Evolutionary conservation across 2,888 invertebrate species (phyloP), one percentile per base, ranked within the genome.

Genomic region (Linyphia triangularis): DNA sequence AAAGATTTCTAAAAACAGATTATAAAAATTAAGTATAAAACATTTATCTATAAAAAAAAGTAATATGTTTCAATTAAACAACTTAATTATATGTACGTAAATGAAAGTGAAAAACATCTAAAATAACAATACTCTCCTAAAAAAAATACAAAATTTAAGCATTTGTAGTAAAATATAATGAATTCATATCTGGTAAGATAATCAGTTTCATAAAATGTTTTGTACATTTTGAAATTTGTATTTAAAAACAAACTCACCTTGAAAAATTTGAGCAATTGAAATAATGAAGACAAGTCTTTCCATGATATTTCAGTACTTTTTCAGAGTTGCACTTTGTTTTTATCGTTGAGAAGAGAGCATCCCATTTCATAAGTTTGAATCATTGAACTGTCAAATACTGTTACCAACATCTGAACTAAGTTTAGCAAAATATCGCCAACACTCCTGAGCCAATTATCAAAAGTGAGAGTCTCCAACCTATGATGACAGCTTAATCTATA

Each of bases 221-320:
- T n/a, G n/a, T n/a, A n/a, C n/a, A n/a, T n/a, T n/a, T n/a, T n/a
- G n/a, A n/a, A n/a, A n/a, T n/a, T n/a, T n/a, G n/a, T n/a, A n/a
- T n/a, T n/a, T 19, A 2, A 9, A 7, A 43, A 40, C 40, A 43
- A 10, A 37, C 86, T 86, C 69, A 86, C 86, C 86, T 73, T 81
- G 73, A 22, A 78, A 75, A 24, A 79, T 13, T 33, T 57, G 72
- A 37, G 70, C 61, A 63, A 86, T 51, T n/a, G 67, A 57, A 16
- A 75, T n/a, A 33, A 81, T 73, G 10, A 75, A 61, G 10, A 86
- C 13, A 13, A 81, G 51, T 26, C 51, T 28, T 73, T 75, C 81
- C 86, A 86, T 86, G 9, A 24, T 86, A 59, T 26, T 22, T n/a
- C 70, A 78, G 63, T 72, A 40, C 72, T 61, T 28, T 6, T 33